Base-by-base conservation (phyloP, 2,113 vertebrate species). In the Mustela lutreola region DNA sequence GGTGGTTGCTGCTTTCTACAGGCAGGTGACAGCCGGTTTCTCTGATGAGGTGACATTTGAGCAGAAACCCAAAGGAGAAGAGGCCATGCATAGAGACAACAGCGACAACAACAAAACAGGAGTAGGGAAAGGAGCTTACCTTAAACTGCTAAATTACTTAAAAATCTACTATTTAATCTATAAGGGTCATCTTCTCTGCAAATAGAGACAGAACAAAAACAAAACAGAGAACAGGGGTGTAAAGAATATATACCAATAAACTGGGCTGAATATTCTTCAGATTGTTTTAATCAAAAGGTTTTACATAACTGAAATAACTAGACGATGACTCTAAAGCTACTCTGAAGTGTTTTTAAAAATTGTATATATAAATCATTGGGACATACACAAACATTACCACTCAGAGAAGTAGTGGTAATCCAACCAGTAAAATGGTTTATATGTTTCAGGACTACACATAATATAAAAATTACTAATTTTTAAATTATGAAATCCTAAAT, bases 101-200 rank as follows among this genome's bases (percentile, higher is more conserved):
- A 50, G 70, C 9, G 5, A 31, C 63, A 73, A 73, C 31, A 76
- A 63, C 5, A 42, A 53, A 71, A 81, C 1, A 14, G 71, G 18
- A 58, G 15, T 1, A 71, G 78, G 22, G 42, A 62, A 12, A 85
- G 56, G 22, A 96, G 92, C 31, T 48, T 36, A 42, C 36, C 18
- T 48, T 21, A 36, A 91, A 48, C 60, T 42, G 48, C 58, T 94
- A 4, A 94, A 96, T 91, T 96, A 95, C 89, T 95, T 84, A 94
- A 48, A 82, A 78, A 67, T 56, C 39, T 39, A 39, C 39, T 53
- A 45, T 75, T 80, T 58, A 39, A 88, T 73, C 85, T 87, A 48
- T 0, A 80, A 50, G 48, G 53, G 81, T 97, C 65, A 58, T 11
- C 33, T 93, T 91, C 95, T 78, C 87, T 83, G 92, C 36, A 93